Evolutionary conservation across 2,797 vertebrate genomes (phyloP).

Genomic region (Sebastes flavidus): DNA sequence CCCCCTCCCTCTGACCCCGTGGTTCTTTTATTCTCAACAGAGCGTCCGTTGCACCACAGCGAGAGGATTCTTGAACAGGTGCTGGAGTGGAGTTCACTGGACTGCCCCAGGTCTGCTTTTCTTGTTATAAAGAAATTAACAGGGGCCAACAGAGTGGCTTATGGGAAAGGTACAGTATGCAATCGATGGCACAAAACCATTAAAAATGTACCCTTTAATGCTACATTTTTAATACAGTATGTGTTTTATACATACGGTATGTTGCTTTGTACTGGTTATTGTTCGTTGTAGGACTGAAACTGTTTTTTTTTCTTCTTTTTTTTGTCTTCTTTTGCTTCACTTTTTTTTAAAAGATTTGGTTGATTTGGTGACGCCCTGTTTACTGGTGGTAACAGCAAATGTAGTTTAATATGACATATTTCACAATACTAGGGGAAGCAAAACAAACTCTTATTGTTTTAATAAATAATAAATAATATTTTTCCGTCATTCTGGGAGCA

Average conservation of each 20-base stretch:
- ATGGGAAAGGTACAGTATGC: conserved; percentile 63
- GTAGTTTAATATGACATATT: no score
- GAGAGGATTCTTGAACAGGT: conserved; percentile 95
- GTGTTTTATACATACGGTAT: neutral
- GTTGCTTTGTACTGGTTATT: neutral
- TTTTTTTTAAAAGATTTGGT: neutral
- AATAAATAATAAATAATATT: no score
- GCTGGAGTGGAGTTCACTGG: conserved; percentile 90
- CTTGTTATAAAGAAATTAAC: conserved; percentile 91
- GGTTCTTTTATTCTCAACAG: conserved; percentile 69
- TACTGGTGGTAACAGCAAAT: no score
- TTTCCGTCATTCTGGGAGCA: no score
- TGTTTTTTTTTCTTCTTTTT: neutral
- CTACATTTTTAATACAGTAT: neutral
- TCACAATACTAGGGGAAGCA: no score
- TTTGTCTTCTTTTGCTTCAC: neutral
- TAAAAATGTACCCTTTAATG: neutral
- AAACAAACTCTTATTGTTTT: no score
- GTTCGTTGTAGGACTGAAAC: neutral
- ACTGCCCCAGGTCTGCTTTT: conserved; percentile 89
- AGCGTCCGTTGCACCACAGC: conserved; percentile 92
- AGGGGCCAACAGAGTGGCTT: conserved; percentile 49
- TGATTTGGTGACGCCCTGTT: no score
- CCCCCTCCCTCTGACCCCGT: neutral
- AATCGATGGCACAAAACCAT: neutral